These are phyloP conservation scores for Hystrix cristata DNA, from an alignment of 2,113 vertebrate genomes.

Conservation along the genomic window DNA sequence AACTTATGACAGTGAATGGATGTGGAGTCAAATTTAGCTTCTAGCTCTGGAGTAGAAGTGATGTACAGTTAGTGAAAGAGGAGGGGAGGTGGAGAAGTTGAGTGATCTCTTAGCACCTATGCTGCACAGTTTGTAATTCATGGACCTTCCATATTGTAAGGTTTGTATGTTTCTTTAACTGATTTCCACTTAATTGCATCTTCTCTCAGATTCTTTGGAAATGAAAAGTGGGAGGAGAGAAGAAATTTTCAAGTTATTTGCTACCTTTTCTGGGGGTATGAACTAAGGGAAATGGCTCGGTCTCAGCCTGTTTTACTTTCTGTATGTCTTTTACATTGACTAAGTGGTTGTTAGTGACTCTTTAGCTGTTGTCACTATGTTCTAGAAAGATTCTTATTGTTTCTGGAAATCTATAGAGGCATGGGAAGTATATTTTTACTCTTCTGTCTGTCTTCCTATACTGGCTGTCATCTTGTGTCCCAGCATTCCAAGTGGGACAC, in stretches of 20 bases:
- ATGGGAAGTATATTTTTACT: fast-evolving
- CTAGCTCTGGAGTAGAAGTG: background rate
- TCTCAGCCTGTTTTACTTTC: background rate
- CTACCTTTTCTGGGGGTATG: background rate
- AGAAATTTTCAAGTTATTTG: constrained; percentile 4
- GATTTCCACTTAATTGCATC: background rate
- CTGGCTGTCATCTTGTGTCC: background rate
- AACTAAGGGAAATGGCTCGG: background rate
- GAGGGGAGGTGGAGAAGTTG: fast-evolving
- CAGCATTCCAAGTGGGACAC: background rate
- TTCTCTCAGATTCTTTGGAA: constrained; percentile 3
- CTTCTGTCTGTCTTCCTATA: background rate
- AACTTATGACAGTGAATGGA: background rate
- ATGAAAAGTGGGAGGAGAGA: constrained; percentile 12
- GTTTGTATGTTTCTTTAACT: background rate
- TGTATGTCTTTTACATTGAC: background rate
- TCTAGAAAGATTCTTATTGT: background rate
- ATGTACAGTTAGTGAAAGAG: background rate
- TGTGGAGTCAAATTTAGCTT: background rate
- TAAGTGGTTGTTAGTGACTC: background rate
- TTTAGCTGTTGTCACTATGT: background rate
- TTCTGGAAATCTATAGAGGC: background rate
- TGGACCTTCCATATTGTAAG: background rate
- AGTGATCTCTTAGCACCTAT: background rate
- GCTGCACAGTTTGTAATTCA: background rate